Evolutionary conservation across 2,113 vertebrate species (phyloP).

Genomic region (Anser cygnoides): DNA sequence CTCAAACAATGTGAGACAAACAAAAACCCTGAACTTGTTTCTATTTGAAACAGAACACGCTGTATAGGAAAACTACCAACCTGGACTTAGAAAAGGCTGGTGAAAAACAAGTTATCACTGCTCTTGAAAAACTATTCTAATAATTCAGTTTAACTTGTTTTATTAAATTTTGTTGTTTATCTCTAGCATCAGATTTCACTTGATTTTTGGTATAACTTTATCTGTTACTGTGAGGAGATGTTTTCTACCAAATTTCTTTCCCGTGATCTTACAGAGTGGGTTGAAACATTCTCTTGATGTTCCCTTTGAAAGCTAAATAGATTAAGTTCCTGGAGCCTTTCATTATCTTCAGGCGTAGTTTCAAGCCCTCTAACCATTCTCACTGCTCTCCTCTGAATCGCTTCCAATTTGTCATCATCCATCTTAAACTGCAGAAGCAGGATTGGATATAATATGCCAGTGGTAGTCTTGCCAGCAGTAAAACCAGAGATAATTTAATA

Average conservation of each 20-base stretch:
- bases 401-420: constrained; percentile 60
- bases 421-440: constrained; percentile 12
- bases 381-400: constrained; percentile 22
- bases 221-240: not conserved
- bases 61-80: not conserved
- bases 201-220: not conserved
- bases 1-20: not conserved
- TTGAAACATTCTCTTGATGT: not conserved
- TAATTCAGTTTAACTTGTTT: not conserved
- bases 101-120: not conserved
- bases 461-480: not conserved
- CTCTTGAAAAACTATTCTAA: not conserved
- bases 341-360: constrained; percentile 33
- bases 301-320: constrained; percentile 41
- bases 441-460: not conserved
- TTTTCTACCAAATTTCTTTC: not conserved
- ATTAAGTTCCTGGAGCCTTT: constrained; percentile 12
- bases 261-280: not conserved
- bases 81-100: not conserved
- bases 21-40: not conserved
- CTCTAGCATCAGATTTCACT: not conserved
- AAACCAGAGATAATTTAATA: constrained; percentile 18
- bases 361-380: constrained; percentile 24
- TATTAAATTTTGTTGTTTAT: not conserved
- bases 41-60: not conserved